A percentile compares a stretch with the other conserved stretches of the same genome.
Conservation (phyloP, 2,888 invertebrate genomes). For the Ypsolopha scabrella region DNA sequence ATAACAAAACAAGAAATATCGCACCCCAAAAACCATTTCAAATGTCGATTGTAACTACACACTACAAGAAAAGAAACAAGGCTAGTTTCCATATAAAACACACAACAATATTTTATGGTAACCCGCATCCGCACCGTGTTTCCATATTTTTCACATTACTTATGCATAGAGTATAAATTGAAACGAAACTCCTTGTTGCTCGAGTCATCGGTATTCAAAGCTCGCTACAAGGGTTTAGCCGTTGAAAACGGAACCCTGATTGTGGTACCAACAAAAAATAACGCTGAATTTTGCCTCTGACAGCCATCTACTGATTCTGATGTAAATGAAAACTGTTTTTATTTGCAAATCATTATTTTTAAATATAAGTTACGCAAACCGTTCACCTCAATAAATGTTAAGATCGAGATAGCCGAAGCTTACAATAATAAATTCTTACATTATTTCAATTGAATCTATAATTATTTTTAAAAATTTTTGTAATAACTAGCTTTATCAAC, state of each 20-base stretch:
- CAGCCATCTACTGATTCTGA: background rate
- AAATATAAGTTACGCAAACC: no score
- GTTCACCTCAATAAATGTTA: no score
- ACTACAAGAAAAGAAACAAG: background rate
- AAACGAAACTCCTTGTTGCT: conserved; percentile 55
- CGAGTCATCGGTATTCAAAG: conserved; percentile 60
- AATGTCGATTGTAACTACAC: background rate
- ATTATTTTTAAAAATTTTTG: no score
- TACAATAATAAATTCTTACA: no score
- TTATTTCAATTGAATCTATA: no score
- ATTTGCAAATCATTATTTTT: no score
- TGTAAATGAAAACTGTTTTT: no score
- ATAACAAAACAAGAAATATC: background rate
- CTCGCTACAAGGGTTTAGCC: conserved; percentile 30
- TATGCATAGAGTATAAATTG: conserved; percentile 69
- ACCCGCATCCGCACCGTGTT: conserved; percentile 47
- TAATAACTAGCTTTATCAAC: no score
- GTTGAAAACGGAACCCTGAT: conserved; percentile 41
- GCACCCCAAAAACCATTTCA: background rate
- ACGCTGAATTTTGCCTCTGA: background rate
- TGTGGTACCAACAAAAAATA: conserved; percentile 47
- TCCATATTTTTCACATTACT: conserved; percentile 68
- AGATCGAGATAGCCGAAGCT: no score
- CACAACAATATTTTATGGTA: conserved; percentile 58
- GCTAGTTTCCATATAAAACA: conserved; percentile 29